phyloP scores from a whole-genome alignment of 2,113 vertebrate species.

The Catharus fuscescens region DNA sequence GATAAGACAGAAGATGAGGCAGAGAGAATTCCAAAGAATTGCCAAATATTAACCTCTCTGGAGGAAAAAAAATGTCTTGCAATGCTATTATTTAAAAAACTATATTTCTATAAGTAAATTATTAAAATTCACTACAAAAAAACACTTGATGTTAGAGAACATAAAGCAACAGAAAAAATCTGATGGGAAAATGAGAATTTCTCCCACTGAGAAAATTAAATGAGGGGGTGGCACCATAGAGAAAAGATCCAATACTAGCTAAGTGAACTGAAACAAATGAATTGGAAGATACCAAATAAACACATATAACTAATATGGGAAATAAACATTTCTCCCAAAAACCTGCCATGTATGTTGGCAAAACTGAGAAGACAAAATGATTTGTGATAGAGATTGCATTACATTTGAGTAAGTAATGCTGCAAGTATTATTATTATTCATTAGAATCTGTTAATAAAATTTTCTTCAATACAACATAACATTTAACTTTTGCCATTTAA shows the following conservation, averaged over 20 bases:
- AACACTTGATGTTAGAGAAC: neutral
- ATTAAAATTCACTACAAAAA: neutral
- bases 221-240: neutral
- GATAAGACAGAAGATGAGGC: neutral
- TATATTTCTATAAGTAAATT: neutral
- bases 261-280: slow-evolving; percentile 2
- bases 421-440: neutral
- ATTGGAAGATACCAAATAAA: neutral
- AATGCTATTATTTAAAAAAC: neutral
- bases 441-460: neutral
- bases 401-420: neutral
- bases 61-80: neutral
- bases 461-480: neutral
- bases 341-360: neutral
- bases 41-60: neutral
- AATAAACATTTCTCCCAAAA: slow-evolving; percentile 18
- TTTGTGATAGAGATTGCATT: neutral
- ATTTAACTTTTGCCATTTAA: neutral
- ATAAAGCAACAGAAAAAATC: neutral
- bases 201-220: slow-evolving; percentile 47
- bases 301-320: neutral
- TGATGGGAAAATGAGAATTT: neutral
- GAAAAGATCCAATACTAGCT: slow-evolving; percentile 35
- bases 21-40: neutral
- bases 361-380: slow-evolving; percentile 7